These are phyloP conservation scores for Ophiothrix spiculata DNA, from an alignment of 35 echinoderm and acorn worm genomes.

Conservation along the genomic window DNA sequence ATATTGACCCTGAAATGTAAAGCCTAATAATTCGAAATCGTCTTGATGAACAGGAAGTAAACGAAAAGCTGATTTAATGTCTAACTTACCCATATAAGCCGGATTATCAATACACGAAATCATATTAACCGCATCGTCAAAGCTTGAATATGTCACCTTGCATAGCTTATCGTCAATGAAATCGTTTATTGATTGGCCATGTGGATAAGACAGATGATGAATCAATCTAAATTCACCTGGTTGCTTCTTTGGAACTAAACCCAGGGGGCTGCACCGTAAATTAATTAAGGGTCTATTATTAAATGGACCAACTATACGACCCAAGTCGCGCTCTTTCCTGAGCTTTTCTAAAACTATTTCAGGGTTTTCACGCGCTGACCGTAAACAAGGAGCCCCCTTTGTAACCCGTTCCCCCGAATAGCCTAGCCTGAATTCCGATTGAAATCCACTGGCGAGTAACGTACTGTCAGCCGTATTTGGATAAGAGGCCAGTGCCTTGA, in stretches of 20 bases:
- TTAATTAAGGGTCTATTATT: background rate
- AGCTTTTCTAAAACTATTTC: background rate
- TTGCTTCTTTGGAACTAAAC: conserved; percentile 32
- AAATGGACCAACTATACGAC: conserved; percentile 11
- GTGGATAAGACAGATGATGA: conserved; percentile 39
- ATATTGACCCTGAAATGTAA: conserved; percentile 2
- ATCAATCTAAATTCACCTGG: conserved; percentile 43
- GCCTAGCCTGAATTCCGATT: background rate
- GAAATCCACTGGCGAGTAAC: background rate
- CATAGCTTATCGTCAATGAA: conserved; percentile 15
- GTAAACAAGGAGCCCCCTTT: background rate
- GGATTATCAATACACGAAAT: background rate
- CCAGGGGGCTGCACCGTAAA: conserved; percentile 27
- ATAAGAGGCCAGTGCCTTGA: background rate
- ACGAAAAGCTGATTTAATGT: conserved; percentile 29
- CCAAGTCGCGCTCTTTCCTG: background rate
- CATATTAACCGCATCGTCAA: conserved; percentile 7
- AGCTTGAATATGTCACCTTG: background rate
- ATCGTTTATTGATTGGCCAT: conserved; percentile 36
- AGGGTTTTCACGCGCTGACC: background rate
- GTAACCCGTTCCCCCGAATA: background rate
- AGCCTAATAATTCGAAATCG: conserved; percentile 17
- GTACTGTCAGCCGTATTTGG: background rate
- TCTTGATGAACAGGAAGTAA: background rate
- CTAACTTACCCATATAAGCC: background rate